phyloP scores from a whole-genome alignment of 2,888 invertebrate genomes.

The Scaptodrosophila latifasciaeformis region DNA sequence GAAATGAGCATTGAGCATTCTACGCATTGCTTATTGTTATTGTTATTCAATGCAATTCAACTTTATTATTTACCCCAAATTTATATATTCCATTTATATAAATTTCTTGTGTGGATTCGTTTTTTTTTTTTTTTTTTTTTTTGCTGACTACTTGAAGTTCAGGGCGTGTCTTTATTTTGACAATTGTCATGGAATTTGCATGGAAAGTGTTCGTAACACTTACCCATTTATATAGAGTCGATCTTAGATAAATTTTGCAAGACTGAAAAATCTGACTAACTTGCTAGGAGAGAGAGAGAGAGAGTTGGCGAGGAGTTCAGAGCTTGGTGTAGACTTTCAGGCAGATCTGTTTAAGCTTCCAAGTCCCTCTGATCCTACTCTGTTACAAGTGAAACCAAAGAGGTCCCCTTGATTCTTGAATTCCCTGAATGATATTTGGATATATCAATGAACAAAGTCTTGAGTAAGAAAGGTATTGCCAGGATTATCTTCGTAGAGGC shows the following conservation, averaged over 20 bases:
- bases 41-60: slow-evolving; percentile 6
- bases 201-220: slow-evolving; percentile 6
- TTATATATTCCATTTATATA: background rate
- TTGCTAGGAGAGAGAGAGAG: no score
- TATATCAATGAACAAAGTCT: no score
- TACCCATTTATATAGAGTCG: background rate
- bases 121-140: background rate
- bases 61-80: slow-evolving; percentile 3
- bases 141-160: background rate
- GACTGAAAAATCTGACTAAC: no score
- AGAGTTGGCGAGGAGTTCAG: no score
- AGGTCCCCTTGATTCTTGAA: no score
- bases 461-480: no score
- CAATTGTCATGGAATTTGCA: slow-evolving; percentile 19
- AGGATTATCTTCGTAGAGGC: no score
- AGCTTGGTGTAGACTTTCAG: no score
- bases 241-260: background rate
- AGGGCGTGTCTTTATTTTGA: slow-evolving; percentile 14
- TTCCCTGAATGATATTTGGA: no score
- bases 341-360: no score
- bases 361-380: no score
- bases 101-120: background rate
- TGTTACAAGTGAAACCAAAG: no score
- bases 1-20: slow-evolving; percentile 21
- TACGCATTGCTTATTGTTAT: slow-evolving; percentile 2